These are phyloP conservation scores for Spinus pinus DNA, from an alignment of 2,797 vertebrate species.

Conservation along the genomic window DNA sequence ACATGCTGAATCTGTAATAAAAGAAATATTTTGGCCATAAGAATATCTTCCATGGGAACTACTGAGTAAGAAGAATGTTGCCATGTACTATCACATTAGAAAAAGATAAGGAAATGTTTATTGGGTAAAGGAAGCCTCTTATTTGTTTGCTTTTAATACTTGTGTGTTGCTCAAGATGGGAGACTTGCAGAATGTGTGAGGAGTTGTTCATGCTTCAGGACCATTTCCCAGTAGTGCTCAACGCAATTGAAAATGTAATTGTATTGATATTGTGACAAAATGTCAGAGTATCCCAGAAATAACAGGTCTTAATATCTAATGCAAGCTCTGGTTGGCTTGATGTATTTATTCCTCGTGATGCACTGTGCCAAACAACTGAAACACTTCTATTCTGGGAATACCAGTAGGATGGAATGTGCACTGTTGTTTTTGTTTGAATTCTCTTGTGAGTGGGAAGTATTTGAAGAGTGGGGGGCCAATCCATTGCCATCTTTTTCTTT, in stretches of 20 bases:
- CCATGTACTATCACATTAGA: neutral
- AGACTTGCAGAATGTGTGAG: neutral
- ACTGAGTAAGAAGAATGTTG: neutral
- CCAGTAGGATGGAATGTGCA: conserved; percentile 6
- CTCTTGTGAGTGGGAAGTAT: neutral
- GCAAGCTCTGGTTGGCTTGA: neutral
- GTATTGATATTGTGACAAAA: neutral
- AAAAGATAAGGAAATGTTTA: neutral
- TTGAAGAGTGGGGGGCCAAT: neutral
- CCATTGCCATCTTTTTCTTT: neutral
- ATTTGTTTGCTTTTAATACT: neutral
- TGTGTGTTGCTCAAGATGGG: neutral
- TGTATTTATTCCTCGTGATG: neutral
- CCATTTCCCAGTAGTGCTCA: neutral
- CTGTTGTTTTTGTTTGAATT: conserved; percentile 31
- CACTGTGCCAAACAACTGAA: neutral
- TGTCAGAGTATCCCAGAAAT: neutral
- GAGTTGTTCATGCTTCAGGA: neutral
- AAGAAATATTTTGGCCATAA: neutral
- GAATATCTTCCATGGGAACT: neutral
- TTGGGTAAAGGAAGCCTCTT: neutral
- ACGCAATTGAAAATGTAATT: neutral
- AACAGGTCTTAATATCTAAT: neutral
- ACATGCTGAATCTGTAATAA: neutral
- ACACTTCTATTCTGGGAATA: neutral